Conservation (phyloP, 1,140 invertebrate genomes). For the honey bee (Apis mellifera) region Amel_HAv3.1 CM009935.2:4855501-4856000, state of each 20-base stretch:
- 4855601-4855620: constrained; percentile 5
- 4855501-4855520: too few relatives aligned
- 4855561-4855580: not conserved
- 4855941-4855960: not conserved
- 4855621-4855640: not conserved
- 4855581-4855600: constrained; percentile 4
- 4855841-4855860: too few relatives aligned
- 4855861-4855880: too few relatives aligned
- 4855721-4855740: not conserved
- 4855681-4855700: constrained; percentile 18
- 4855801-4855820: not conserved
- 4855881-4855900: too few relatives aligned
- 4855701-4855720: not conserved
- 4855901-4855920: too few relatives aligned
- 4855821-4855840: too few relatives aligned
- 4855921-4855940: not conserved
- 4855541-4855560: too few relatives aligned
- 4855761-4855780: not conserved
- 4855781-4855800: too few relatives aligned
- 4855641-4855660: constrained; percentile 12
- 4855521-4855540: not conserved
- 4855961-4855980: not conserved
- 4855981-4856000: not conserved
- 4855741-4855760: not conserved
- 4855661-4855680: not conserved